These are phyloP conservation scores for Cottus gobio DNA, from an alignment of 2,113 vertebrate genomes.

Conservation along the genomic window DNA sequence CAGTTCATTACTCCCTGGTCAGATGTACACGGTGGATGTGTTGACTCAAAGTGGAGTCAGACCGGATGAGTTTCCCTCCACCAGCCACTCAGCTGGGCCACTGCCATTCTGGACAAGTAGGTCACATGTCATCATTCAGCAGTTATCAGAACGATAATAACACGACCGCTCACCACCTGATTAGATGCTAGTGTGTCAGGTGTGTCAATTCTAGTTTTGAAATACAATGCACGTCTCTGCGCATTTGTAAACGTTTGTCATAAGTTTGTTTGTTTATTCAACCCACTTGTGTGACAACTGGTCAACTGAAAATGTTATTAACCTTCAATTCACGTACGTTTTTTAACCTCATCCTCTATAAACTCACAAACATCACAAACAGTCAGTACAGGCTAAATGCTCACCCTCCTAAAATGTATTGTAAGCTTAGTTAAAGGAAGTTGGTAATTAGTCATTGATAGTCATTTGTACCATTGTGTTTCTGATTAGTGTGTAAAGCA, in stretches of 20 bases:
- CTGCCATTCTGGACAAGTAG: slow-evolving; percentile 92
- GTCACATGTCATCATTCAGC: slow-evolving; percentile 53
- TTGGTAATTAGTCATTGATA: not conserved
- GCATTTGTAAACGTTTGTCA: not conserved
- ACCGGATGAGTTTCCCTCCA: slow-evolving; percentile 87
- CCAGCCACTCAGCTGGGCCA: slow-evolving; percentile 88
- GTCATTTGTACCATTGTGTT: not conserved
- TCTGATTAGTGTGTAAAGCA: not conserved
- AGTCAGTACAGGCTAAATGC: not conserved
- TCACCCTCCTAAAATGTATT: not conserved
- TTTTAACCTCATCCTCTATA: not conserved
- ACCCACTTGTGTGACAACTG: not conserved
- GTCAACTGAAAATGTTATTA: not conserved
- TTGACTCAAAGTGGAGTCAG: slow-evolving; percentile 88
- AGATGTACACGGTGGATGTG: slow-evolving; percentile 88
- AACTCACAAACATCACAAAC: not conserved
- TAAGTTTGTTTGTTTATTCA: not conserved
- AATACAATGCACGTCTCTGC: not conserved
- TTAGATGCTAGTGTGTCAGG: not conserved
- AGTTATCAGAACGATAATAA: not conserved
- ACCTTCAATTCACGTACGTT: not conserved
- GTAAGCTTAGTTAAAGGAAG: not conserved
- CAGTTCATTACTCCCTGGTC: slow-evolving; percentile 91
- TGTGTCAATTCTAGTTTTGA: not conserved
- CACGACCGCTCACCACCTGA: not conserved